These are phyloP conservation scores for Amiota minor DNA, from an alignment of 2,888 invertebrate species.

Conservation along the genomic window DNA sequence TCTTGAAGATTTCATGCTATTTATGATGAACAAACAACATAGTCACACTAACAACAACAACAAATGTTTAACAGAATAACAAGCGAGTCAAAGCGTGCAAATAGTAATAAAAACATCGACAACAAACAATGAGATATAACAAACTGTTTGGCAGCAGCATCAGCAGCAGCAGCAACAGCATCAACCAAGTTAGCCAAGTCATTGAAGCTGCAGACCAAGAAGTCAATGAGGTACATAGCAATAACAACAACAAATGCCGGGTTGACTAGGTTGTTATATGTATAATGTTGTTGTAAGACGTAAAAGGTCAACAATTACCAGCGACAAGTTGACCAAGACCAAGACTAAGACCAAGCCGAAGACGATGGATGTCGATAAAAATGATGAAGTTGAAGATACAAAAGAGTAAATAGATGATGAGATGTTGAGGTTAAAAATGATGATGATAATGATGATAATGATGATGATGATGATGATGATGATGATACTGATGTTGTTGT, in stretches of 20 bases:
- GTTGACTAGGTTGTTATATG: constrained; percentile 14
- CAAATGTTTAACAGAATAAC: constrained; percentile 25
- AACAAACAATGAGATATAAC: too few species aligned
- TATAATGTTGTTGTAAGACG: constrained; percentile 43
- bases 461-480: not conserved
- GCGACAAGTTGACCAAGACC: constrained; percentile 8
- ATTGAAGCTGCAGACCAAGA: not conserved
- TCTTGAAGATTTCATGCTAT: constrained; percentile 63
- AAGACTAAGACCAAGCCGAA: not conserved
- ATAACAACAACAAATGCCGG: constrained; percentile 24
- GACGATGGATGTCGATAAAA: too few species aligned
- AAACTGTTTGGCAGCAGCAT: constrained; percentile 42
- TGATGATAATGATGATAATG: not conserved
- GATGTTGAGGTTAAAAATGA: not conserved
- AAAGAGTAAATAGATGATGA: constrained; percentile 2
- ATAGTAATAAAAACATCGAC: constrained; percentile 62
- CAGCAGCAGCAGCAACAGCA: constrained; percentile 35
- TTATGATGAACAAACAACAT: constrained; percentile 63
- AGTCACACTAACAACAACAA: constrained; percentile 43
- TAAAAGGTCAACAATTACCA: constrained; percentile 68
- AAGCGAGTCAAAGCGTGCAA: constrained; percentile 54
- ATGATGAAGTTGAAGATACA: constrained; percentile 30
- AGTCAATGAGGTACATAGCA: constrained; percentile 18
- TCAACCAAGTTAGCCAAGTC: too few species aligned
- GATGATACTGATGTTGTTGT: not conserved